phyloP scores from a whole-genome alignment of 2,113 vertebrate genomes.

The Odocoileus virginianus region DNA sequence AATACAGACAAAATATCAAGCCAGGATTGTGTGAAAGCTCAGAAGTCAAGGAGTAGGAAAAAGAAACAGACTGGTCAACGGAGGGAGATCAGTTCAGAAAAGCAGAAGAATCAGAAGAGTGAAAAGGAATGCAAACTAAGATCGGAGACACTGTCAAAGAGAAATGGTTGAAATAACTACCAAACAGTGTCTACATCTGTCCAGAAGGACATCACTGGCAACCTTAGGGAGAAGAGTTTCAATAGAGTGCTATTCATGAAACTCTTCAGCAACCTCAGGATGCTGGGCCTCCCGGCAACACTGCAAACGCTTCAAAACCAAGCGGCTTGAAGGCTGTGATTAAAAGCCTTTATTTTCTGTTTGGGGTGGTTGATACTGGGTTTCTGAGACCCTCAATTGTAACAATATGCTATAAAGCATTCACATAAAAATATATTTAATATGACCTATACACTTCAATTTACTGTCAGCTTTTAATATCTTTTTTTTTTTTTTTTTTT shows the following conservation, averaged over 20 bases:
- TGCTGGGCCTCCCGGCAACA: accelerated
- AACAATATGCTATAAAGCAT: background rate
- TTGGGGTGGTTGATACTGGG: background rate
- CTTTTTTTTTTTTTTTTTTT: background rate
- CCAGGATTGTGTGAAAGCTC: background rate
- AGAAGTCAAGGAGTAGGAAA: background rate
- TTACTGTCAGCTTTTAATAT: background rate
- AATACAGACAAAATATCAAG: background rate
- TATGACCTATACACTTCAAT: background rate
- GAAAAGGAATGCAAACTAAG: background rate
- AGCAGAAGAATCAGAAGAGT: background rate
- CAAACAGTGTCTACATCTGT: background rate
- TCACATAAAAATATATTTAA: background rate
- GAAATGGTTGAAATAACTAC: background rate
- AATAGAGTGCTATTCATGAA: background rate
- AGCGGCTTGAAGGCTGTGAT: too few relatives aligned
- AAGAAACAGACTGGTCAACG: background rate
- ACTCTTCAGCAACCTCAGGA: background rate
- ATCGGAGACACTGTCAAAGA: background rate
- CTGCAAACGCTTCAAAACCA: background rate
- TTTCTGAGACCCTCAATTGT: background rate
- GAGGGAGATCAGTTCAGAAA: background rate
- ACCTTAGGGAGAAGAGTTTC: background rate
- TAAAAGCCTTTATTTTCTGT: background rate
- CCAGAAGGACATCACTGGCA: background rate